Base-by-base conservation (phyloP, 37 sponge, comb jelly and placozoan species). In the Agelas oroides region DNA sequence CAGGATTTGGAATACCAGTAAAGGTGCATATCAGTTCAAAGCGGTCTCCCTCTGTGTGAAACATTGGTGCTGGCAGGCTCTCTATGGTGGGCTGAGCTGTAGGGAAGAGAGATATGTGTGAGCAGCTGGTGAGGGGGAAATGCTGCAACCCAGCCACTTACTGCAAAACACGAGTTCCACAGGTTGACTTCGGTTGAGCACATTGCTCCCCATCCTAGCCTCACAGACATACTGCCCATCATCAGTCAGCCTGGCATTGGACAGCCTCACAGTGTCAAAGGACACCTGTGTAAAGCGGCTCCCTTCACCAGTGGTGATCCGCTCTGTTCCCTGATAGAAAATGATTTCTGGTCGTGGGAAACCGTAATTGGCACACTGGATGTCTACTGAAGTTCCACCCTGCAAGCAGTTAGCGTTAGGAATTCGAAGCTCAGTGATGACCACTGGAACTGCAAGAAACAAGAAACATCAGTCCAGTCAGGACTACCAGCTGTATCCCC, bases 351-450 rank as follows among this genome's bases (percentile, higher is more conserved):
- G 70, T 33, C 77, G 59, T 24, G 82, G 82, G 70, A 75, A 80
- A 19, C 88, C 88, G 55, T 54, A n/a, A 27, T 31, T 35, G 15
- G 32, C n/a, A 82, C 88, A 88, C 16, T 41, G 65, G 70, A 88
- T 25, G 28, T 54, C 81, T 2, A 68, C 76, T 35, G 36, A 41
- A 8, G 28, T 66, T 3, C 63, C 70, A 31, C n/a, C 2, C 23
- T 76, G 41, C 19, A 88, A 34, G 63, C 82, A 81, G 13, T 53
- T 17, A 54, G 55, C 27, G 8, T 2, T 66, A 12, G 59, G 11
- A 34, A 41, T 30, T 24, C 17, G 36, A 3, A 61, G 8, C 2
- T 20, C 62, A 58, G 59, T 21, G 5, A 88, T 61, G 34, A 24
- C 5, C 16, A 55, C 65, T 2, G 70, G 32, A 18, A 73, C 53